phyloP scores from a whole-genome alignment of 1,140 invertebrate species.

The Himalopsyche phryganea region DNA sequence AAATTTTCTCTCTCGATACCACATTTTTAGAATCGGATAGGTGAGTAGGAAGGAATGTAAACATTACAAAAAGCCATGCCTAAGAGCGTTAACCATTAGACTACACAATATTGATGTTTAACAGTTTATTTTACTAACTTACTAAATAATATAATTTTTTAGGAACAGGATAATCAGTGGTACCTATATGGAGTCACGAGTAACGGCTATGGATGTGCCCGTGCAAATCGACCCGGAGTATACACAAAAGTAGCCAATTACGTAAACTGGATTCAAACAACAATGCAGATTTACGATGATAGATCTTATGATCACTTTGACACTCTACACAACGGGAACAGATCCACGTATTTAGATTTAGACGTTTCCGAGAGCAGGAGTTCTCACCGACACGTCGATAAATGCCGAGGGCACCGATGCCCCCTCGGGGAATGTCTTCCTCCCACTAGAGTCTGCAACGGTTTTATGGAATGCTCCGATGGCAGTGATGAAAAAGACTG shows the following conservation, averaged over 20 bases:
- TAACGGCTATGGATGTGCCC: conserved; percentile 84
- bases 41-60: too few species aligned
- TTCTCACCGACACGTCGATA: conserved; percentile 39
- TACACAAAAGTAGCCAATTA: conserved; percentile 84
- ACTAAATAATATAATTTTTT: too few species aligned
- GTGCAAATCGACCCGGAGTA: conserved; percentile 78
- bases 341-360: conserved; percentile 36
- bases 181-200: conserved; percentile 72
- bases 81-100: too few species aligned
- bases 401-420: conserved; percentile 68
- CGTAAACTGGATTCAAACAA: conserved; percentile 69
- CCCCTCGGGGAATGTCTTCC: conserved; percentile 72
- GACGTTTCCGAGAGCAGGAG: conserved; percentile 47
- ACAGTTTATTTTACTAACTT: too few species aligned
- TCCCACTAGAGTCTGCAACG: conserved; percentile 67
- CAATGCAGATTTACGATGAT: conserved; percentile 41
- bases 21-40: too few species aligned
- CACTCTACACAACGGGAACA: conserved; percentile 17
- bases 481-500: conserved; percentile 66
- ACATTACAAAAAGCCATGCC: too few species aligned
- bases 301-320: conserved; percentile 25
- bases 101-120: too few species aligned
- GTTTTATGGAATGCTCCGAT: conserved; percentile 71
- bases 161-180: conserved; percentile 58
- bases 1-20: too few species aligned